phyloP scores from a whole-genome alignment of 2,113 vertebrate genomes.

The Caranx melampygus region DNA sequence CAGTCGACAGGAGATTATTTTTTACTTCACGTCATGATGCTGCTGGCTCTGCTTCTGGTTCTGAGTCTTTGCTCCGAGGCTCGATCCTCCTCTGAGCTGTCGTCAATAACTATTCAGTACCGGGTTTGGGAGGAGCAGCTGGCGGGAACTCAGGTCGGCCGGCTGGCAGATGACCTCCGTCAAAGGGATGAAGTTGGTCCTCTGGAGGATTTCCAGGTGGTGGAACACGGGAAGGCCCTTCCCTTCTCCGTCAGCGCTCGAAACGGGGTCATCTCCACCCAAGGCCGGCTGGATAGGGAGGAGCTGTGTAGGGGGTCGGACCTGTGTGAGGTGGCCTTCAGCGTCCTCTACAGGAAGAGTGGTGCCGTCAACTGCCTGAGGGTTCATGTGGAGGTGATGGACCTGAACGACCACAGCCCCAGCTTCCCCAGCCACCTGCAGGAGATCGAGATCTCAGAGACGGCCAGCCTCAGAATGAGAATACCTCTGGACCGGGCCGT shows the following conservation, averaged over 20 bases:
- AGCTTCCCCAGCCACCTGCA: constrained; percentile 85
- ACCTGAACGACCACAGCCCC: constrained; percentile 92
- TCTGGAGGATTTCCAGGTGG: constrained; percentile 86
- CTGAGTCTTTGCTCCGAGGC: constrained; percentile 58
- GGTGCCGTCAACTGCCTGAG: constrained; percentile 81
- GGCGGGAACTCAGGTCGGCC: constrained; percentile 86
- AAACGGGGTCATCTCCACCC: constrained; percentile 87
- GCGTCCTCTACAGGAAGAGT: constrained; percentile 85
- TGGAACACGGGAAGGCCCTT: constrained; percentile 85
- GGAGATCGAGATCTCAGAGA: constrained; percentile 94
- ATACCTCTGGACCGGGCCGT: constrained; percentile 91
- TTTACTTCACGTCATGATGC: constrained; percentile 66
- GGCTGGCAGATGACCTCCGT: constrained; percentile 85
- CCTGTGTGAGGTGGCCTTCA: constrained; percentile 89
- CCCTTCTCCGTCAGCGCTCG: constrained; percentile 82
- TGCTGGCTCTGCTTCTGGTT: constrained; percentile 72
- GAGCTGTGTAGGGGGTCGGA: constrained; percentile 87
- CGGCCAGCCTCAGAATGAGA: constrained; percentile 84
- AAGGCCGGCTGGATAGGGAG: constrained; percentile 89
- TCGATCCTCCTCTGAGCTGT: constrained; percentile 44
- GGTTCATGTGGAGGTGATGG: constrained; percentile 91
- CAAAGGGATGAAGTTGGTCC: constrained; percentile 71
- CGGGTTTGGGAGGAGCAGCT: constrained; percentile 90
- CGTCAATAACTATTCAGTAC: constrained; percentile 82
- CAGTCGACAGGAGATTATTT: constrained; percentile 11